Conservation (phyloP, 2,113 vertebrate genomes). For the Tringa solitaria region DNA sequence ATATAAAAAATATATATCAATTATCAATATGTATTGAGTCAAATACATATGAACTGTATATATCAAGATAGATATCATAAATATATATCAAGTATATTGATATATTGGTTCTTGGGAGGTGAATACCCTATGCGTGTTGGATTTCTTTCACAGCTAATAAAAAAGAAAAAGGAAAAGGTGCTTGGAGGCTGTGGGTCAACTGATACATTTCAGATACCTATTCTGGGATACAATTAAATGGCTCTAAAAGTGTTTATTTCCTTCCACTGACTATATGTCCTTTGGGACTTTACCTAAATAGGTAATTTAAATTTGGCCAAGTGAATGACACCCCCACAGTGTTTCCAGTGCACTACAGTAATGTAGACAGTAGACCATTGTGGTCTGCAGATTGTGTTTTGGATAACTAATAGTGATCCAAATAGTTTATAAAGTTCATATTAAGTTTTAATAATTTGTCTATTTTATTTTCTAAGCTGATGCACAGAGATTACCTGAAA, state of each 20-base stretch:
- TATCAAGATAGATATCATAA: background rate
- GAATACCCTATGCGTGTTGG: background rate
- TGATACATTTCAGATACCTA: background rate
- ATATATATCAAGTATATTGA: background rate
- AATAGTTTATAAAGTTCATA: background rate
- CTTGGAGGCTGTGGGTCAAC: background rate
- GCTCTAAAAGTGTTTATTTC: background rate
- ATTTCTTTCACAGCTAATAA: background rate
- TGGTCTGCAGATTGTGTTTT: background rate
- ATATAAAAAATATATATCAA: background rate
- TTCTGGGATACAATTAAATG: background rate
- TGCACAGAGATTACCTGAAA: background rate
- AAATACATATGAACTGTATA: background rate
- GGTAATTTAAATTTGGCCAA: background rate
- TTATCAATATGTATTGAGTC: background rate
- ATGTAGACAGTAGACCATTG: background rate
- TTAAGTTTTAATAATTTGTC: background rate
- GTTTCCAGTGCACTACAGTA: background rate
- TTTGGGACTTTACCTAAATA: background rate
- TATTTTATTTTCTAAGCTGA: background rate
- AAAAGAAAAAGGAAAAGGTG: too few relatives aligned
- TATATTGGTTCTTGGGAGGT: background rate
- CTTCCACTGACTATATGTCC: background rate
- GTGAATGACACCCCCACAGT: background rate
- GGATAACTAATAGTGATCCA: background rate